These are phyloP conservation scores for Cephus pygmeus DNA, from an alignment of 2,888 invertebrate species.

Conservation along the genomic window DNA sequence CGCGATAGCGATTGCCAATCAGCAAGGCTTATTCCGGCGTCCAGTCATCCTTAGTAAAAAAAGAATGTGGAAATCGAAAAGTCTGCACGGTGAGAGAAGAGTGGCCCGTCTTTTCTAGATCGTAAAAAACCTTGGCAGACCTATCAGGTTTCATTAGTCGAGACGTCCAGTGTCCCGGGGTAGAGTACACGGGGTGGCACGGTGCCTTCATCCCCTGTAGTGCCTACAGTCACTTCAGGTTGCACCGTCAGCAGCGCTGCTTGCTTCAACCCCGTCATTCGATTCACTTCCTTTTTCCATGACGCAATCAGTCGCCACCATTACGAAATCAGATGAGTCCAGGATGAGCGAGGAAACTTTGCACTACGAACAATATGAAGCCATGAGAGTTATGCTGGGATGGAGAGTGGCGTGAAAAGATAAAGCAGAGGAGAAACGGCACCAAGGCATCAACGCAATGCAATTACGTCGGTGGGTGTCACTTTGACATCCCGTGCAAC, in stretches of 20 bases:
- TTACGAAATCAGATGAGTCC: slow-evolving; percentile 19
- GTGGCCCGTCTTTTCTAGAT: slow-evolving; percentile 14
- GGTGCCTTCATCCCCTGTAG: background rate
- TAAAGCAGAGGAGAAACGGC: slow-evolving; percentile 11
- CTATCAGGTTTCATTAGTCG: slow-evolving; percentile 51
- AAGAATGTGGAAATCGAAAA: slow-evolving; percentile 25
- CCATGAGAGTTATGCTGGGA: background rate
- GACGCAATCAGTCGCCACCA: slow-evolving; percentile 56
- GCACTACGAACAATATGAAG: too few relatives aligned
- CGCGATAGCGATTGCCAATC: slow-evolving; percentile 44
- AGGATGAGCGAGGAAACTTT: too few relatives aligned
- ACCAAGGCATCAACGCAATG: slow-evolving; percentile 57
- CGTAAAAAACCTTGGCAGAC: slow-evolving; percentile 48
- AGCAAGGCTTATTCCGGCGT: slow-evolving; percentile 42
- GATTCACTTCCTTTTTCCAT: slow-evolving; percentile 19
- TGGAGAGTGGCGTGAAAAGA: background rate
- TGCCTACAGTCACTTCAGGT: background rate
- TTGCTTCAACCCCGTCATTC: slow-evolving; percentile 20
- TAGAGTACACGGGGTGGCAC: background rate
- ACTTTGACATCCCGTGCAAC: slow-evolving; percentile 51
- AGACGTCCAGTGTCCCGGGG: slow-evolving; percentile 29
- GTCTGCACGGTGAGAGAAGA: too few relatives aligned
- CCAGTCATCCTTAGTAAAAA: slow-evolving; percentile 39
- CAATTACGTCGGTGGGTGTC: slow-evolving; percentile 58
- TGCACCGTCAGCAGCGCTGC: slow-evolving; percentile 21